phyloP scores from a whole-genome alignment of 2,113 vertebrate genomes.

The Vicugna pacos region DNA sequence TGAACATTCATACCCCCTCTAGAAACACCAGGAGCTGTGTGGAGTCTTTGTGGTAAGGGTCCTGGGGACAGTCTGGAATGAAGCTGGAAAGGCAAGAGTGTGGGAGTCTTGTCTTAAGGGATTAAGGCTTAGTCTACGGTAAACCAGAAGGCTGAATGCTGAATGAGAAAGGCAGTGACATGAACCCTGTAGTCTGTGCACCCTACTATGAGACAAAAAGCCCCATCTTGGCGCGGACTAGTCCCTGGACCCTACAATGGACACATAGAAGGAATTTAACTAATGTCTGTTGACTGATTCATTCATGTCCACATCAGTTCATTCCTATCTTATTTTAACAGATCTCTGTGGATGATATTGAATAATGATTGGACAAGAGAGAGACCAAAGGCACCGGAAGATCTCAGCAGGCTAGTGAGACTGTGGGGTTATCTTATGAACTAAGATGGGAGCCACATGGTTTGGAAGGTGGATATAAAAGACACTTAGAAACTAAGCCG shows the following conservation, averaged over 20 bases:
- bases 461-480: neutral
- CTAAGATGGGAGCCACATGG: neutral
- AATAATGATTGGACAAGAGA: neutral
- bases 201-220: neutral
- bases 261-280: neutral
- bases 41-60: neutral
- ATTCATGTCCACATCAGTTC: neutral
- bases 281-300: neutral
- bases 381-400: neutral
- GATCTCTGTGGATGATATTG: neutral
- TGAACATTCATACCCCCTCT: neutral
- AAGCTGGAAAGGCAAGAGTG: neutral
- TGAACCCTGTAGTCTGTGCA: neutral
- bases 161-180: neutral
- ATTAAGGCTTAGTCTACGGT: neutral
- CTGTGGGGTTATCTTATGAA: neutral
- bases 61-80: neutral
- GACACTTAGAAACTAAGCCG: no score
- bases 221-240: neutral
- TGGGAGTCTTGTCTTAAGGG: neutral
- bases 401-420: neutral
- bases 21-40: neutral
- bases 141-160: neutral
- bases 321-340: neutral
- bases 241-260: neutral